These are phyloP conservation scores for Irena cyanogastra DNA, from an alignment of 2,113 vertebrate genomes.

Conservation along the genomic window DNA sequence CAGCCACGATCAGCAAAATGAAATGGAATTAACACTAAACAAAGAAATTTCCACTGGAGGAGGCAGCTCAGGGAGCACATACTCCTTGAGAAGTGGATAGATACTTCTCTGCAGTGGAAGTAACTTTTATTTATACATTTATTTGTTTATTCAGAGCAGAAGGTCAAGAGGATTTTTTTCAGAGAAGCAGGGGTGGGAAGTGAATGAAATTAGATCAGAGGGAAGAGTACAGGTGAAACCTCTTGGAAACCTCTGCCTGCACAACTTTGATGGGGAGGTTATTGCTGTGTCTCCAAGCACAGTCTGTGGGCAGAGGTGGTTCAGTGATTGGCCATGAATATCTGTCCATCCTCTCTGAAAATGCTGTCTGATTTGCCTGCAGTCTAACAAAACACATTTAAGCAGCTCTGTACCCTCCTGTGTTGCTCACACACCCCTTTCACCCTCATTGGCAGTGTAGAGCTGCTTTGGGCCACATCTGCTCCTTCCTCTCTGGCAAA, in stretches of 20 bases:
- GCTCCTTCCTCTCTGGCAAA: not conserved
- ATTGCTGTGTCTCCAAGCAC: not conserved
- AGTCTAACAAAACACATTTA: not conserved
- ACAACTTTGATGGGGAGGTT: not conserved
- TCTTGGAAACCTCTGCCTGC: not conserved
- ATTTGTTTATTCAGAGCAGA: not conserved
- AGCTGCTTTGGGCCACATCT: not conserved
- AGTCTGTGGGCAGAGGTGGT: not conserved
- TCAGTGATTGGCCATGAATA: not conserved
- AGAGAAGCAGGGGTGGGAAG: not conserved
- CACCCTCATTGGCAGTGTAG: not conserved
- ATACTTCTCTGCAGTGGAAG: not conserved
- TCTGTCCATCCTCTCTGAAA: not conserved
- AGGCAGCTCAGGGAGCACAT: not conserved
- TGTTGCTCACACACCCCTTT: fast-evolving
- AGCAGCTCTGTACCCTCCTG: fast-evolving
- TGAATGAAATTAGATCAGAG: not conserved
- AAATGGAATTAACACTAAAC: conserved; percentile 13
- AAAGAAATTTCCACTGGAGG: conserved; percentile 13
- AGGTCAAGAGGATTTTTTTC: not conserved
- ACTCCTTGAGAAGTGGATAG: not conserved
- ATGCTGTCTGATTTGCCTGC: not conserved
- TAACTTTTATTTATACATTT: not conserved
- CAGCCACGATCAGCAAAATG: not conserved
- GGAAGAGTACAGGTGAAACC: not conserved